Base-by-base conservation (phyloP, 2,113 vertebrate species). In the Scomber colias region DNA sequence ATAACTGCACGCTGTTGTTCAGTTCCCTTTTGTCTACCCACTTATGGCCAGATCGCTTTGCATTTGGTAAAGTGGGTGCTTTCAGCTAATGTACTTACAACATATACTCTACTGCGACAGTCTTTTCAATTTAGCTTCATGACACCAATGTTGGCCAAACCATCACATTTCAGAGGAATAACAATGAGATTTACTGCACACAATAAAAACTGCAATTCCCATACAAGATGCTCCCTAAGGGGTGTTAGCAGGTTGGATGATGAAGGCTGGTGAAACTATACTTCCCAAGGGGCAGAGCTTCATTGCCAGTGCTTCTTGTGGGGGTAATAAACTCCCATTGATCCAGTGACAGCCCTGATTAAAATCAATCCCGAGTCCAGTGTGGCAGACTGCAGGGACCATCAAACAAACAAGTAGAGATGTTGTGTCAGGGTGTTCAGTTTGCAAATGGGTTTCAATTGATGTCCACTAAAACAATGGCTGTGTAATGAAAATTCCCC, bases 241-340 rank as follows among this genome's bases (percentile, higher is more conserved):
- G 80, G 78, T n/a, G 56, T 86, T 89, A 69, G 81, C 69, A 72
- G 86, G 82, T 80, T 69, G 63, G 85, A 85, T 86, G 84, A 82
- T 90, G 87, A 86, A 71, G 65, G 80, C 85, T 81, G 76, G 80
- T 85, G 85, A 92, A 93, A 92, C 88, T 82, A 79, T 75, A 90
- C 84, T 80, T 92, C 87, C 91, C 92, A 78, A 68, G 89, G 83
- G 93, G 86, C 68, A 56, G 57, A 62, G 71, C 83, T 89, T 92
- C 89, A 92, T 91, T 90, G 92, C 88, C 63, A 67, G 71, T 31
- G 64, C 80, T 91, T 91, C 89, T 91, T 90, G 90, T 87, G 90
- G 92, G 92, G 90, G 83, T 93, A 93, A 93, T 94, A 93, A 92
- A 92, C 78, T 83, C 72, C 54, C 84, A 95, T 93, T 94, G 93